Percentiles rank a stretch among this genome's conserved stretches.
Evolutionary conservation across 2,888 invertebrate species (phyloP).

Genomic region (Xylota sylvarum): DNA sequence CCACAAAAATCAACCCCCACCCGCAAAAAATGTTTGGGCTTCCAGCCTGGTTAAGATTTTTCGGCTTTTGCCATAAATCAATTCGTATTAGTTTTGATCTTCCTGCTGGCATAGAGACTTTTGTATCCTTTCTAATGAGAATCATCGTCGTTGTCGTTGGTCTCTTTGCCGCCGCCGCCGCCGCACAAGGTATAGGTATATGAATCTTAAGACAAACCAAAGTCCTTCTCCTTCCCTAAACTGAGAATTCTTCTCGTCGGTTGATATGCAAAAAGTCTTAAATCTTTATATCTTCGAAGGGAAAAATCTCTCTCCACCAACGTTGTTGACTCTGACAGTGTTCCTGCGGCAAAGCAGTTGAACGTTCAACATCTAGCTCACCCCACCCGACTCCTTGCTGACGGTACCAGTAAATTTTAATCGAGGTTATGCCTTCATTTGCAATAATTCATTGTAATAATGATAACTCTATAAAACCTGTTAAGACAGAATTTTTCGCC

Average conservation of each 20-base stretch:
- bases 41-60: conserved; percentile 71
- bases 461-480: conserved; percentile 77
- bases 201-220: conserved; percentile 63
- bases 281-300: conserved; percentile 68
- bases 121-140: conserved; percentile 75
- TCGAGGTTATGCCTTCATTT: conserved; percentile 77
- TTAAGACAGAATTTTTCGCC: conserved; percentile 76
- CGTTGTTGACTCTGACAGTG: conserved; percentile 55
- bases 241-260: conserved; percentile 37
- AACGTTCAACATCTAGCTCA: background rate
- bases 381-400: background rate
- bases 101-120: conserved; percentile 76
- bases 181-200: conserved; percentile 5
- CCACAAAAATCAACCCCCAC: conserved; percentile 12
- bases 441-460: conserved; percentile 77
- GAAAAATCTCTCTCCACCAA: conserved; percentile 52
- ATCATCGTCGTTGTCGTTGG: conserved; percentile 54
- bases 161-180: conserved; percentile 17
- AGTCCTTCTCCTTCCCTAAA: background rate
- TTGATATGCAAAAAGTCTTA: conserved; percentile 76
- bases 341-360: conserved; percentile 47
- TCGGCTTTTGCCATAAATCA: conserved; percentile 76
- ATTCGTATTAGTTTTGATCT: conserved; percentile 77
- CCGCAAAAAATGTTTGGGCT: background rate
- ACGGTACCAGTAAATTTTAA: conserved; percentile 71